Evolutionary conservation across 2,113 vertebrate genomes (phyloP), one percentile per base, ranked within the genome.

Genomic region (Cephalopterus ornatus): DNA sequence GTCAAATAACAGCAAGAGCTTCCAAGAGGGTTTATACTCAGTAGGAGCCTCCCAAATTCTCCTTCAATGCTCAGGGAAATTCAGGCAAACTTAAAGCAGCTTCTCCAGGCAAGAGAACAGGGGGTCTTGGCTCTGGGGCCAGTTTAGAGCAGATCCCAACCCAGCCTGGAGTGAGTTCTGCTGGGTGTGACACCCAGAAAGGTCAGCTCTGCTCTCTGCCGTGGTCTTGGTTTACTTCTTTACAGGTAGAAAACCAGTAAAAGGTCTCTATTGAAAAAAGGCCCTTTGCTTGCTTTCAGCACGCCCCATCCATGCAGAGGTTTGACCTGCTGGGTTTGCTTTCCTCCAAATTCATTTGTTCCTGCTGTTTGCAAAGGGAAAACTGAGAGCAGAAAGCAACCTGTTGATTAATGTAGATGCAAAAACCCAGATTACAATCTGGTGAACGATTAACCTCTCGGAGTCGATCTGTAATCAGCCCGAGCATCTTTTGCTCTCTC

Each of bases 361-460:
- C 27, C 70, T 47, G 76, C 89, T 81, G 80, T 92, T 95, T 90
- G 91, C 14, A 28, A 52, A 55, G 83, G 61, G 68, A 68, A 70
- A 35, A 33, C 85, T 8, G 71, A 59, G 5, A 86, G 85, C 91
- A 95, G 93, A 81, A 72, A 55, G 74, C 67, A 20, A 75, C 82
- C 67, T 88, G 89, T 32, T 81, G 92, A 52, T 76, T 39, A 84
- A 39, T 19, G 84, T 14, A 8, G 49, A 70, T 88, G 55, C 10
- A 9, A 62, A 55, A 88, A 47, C 77, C 85, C 79, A 28, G 90
- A 95, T 92, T 88, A 67, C 75, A 33, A 76, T 91, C 92, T 85
- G 92, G 95, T 81, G 93, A 93, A 89, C 97, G 84, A 93, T 96
- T 94, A 96, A 88, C 88, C 61, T 21, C 8, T 70, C 50, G 0